Percentiles rank a stretch among this genome's conserved stretches.
Conservation (phyloP, 53 echinoderm and acorn worm species). For the Stichopus horrens region DNA sequence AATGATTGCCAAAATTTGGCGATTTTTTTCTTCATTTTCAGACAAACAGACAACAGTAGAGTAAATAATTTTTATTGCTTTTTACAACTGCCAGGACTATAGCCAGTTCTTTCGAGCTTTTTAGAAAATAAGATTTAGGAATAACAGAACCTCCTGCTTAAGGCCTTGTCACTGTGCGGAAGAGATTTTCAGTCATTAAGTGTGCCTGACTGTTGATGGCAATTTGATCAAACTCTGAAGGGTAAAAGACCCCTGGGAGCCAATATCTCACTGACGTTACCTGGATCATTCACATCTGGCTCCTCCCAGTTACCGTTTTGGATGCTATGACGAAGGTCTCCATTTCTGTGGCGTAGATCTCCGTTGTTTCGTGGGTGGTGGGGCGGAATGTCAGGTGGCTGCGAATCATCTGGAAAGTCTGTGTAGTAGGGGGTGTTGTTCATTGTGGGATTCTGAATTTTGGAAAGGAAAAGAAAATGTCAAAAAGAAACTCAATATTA, state of each 20-base stretch:
- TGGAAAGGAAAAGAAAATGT: not conserved
- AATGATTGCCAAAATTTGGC: no score
- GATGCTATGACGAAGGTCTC: conserved; percentile 49
- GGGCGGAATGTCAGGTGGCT: conserved; percentile 34
- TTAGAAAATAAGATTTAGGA: no score
- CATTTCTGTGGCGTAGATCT: conserved; percentile 26
- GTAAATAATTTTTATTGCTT: no score
- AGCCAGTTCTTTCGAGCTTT: no score
- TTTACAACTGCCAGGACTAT: no score
- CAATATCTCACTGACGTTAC: conserved; percentile 18
- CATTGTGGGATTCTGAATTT: not conserved
- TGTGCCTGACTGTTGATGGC: no score
- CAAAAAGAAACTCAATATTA: no score
- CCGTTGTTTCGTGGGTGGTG: not conserved
- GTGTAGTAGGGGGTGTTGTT: conserved; percentile 22
- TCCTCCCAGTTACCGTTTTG: conserved; percentile 65
- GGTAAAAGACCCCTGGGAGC: not conserved
- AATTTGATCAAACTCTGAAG: not conserved
- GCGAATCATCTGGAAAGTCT: conserved; percentile 9
- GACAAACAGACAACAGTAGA: no score
- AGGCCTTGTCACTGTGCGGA: no score
- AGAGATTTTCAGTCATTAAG: no score
- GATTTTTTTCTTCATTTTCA: no score
- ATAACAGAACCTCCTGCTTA: no score
- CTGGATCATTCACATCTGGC: conserved; percentile 54